phyloP scores from a whole-genome alignment of 2,888 invertebrate species.

The Drosophila recens region DNA sequence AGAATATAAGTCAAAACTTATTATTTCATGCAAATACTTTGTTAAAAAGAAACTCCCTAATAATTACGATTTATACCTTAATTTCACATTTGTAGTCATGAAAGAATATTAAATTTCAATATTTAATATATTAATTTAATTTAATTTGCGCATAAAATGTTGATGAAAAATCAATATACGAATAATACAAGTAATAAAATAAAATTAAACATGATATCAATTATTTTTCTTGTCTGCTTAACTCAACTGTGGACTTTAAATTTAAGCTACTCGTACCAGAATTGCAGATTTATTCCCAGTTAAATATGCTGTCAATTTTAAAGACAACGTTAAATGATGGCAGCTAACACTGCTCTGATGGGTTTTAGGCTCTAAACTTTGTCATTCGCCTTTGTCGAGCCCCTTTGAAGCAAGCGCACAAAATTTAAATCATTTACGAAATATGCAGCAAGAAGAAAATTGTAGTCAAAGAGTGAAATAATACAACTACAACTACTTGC shows the following conservation, averaged over 20 bases:
- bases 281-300: not conserved
- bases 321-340: slow-evolving; percentile 19
- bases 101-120: no score
- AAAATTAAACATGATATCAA: not conserved
- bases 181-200: no score
- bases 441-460: slow-evolving; percentile 62
- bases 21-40: no score
- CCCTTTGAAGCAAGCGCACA: slow-evolving; percentile 22
- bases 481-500: slow-evolving; percentile 40
- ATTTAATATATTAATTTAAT: not conserved
- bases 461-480: slow-evolving; percentile 70
- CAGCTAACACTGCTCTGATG: slow-evolving; percentile 9
- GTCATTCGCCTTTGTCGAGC: not conserved
- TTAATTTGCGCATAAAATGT: not conserved
- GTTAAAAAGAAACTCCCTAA: no score
- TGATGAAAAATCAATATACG: no score
- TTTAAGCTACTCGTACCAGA: not conserved
- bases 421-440: slow-evolving; percentile 74
- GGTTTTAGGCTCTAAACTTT: slow-evolving; percentile 19
- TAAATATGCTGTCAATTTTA: slow-evolving; percentile 8
- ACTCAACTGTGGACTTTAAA: not conserved
- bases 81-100: no score
- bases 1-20: no score
- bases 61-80: no score
- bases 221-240: not conserved